Evolutionary conservation across 2,797 vertebrate species (phyloP), one percentile per base, ranked within the genome.

Genomic region (Craterocephalus amniculus): DNA sequence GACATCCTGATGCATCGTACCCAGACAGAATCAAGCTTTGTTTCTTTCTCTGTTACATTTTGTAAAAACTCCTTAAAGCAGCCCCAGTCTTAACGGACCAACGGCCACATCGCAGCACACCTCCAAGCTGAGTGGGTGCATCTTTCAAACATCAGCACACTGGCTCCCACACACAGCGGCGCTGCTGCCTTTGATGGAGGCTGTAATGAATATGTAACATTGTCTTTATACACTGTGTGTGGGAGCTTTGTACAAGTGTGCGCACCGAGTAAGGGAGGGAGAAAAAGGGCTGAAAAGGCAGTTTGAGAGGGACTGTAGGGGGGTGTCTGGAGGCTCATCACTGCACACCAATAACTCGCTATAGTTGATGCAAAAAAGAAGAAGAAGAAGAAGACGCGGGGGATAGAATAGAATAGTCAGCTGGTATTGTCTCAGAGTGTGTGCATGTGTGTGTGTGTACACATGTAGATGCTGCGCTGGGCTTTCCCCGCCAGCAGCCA

Each of bases 151-250:
- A 54, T 74, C 79, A 59, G 76, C 58, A 20, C 48, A 43, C 12
- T 55, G 1, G 59, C 55, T 11, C 31, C 1, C 72, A 10, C 75
- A 40, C 70, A 68, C 63, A 62, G 68, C 60, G 57, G 40, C 60
- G 6, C 40, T 56, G 66, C 49, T 8, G 67, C 69, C 86, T 80
- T 85, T 87, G 77, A 87, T 70, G 68, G 61, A 83, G 73, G 60
- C 67, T 26, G 80, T 83, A 86, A 91, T 92, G 91, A 91, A 92
- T 93, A 91, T 90, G 89, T 89, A 92, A 88, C 85, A 85, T 67
- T 65, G 78, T 80, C 83, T 48, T 84, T 71, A 74, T 66, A 56
- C 80, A 84, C 75, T 85, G 87, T 76, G 34, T 70, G 62, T 59
- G 48, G 73, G 48, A 55, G 74, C 80, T 76, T 72, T 83, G 77